Conservation (phyloP, 64 coral and sea anemone genomes). For the Orbicella faveolata region DNA sequence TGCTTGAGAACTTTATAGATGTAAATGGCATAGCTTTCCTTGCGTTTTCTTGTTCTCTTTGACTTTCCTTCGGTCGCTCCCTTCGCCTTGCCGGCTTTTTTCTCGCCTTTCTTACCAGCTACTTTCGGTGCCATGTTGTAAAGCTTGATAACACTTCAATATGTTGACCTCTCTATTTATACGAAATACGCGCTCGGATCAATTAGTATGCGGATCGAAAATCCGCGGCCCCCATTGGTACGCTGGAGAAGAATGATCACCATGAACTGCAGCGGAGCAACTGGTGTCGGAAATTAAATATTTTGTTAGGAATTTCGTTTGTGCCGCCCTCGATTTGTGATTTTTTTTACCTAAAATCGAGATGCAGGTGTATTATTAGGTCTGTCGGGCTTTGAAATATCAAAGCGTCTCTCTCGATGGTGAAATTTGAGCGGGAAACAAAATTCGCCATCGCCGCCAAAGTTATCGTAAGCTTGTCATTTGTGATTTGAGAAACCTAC, state of each 20-base stretch:
- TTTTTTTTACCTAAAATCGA: too few species aligned
- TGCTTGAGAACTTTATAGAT: slow-evolving; percentile 53
- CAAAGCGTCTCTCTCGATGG: too few species aligned
- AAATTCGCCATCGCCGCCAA: too few species aligned
- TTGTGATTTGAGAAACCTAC: too few species aligned
- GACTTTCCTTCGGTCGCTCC: not conserved
- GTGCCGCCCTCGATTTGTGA: too few species aligned
- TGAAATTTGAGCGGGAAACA: too few species aligned
- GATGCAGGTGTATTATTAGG: too few species aligned
- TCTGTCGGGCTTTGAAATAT: too few species aligned
- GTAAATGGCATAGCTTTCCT: slow-evolving; percentile 59
- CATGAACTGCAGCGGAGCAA: too few species aligned
- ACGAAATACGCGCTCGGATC: not conserved
- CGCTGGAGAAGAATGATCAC: not conserved
- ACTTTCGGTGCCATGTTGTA: slow-evolving; percentile 8
- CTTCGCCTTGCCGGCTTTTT: slow-evolving; percentile 22
- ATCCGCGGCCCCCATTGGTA: not conserved
- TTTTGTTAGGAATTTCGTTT: too few species aligned
- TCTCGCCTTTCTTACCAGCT: slow-evolving; percentile 40
- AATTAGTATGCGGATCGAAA: slow-evolving; percentile 59
- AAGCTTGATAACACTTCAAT: not conserved
- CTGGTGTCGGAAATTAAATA: too few species aligned
- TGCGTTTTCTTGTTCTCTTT: slow-evolving; percentile 26
- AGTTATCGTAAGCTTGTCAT: too few species aligned
- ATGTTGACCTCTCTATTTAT: not conserved